A percentile compares a stretch with the other conserved stretches of the same genome.
These are phyloP conservation scores for Opisthograptis luteolata DNA, from an alignment of 2,888 invertebrate genomes.

Conservation along the genomic window DNA sequence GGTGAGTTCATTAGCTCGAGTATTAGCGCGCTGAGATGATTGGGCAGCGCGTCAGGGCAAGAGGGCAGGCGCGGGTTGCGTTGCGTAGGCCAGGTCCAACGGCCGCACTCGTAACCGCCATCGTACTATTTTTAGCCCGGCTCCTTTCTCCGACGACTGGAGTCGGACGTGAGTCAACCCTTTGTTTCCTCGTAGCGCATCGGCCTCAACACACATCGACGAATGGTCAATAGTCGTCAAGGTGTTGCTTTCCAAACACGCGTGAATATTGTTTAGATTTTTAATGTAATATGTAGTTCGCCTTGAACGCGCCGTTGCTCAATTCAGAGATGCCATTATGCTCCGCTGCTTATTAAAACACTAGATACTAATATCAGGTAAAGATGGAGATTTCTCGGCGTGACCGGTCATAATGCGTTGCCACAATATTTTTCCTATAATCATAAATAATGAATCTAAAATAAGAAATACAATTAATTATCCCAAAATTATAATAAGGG, in stretches of 20 bases:
- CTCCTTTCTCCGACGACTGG: slow-evolving; percentile 70
- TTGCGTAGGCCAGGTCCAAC: slow-evolving; percentile 70
- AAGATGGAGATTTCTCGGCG: slow-evolving; percentile 53
- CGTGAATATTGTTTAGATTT: slow-evolving; percentile 68
- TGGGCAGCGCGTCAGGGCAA: slow-evolving; percentile 47
- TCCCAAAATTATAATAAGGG: not conserved
- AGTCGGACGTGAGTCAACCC: slow-evolving; percentile 78
- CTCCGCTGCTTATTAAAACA: slow-evolving; percentile 54
- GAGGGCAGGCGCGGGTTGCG: slow-evolving; percentile 58
- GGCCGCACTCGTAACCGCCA: slow-evolving; percentile 65
- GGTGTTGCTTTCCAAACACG: slow-evolving; percentile 67
- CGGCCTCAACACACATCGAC: slow-evolving; percentile 46
- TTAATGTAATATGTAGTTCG: slow-evolving; percentile 70
- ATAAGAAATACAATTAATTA: slow-evolving; percentile 28
- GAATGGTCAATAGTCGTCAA: slow-evolving; percentile 54
- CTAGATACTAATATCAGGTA: slow-evolving; percentile 60
- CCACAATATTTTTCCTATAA: slow-evolving; percentile 50
- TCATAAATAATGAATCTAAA: slow-evolving; percentile 46
- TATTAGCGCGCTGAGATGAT: slow-evolving; percentile 41
- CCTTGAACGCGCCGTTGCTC: slow-evolving; percentile 71
- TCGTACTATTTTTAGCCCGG: slow-evolving; percentile 71
- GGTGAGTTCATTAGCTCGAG: slow-evolving; percentile 32
- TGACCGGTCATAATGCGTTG: slow-evolving; percentile 45
- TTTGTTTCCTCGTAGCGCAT: slow-evolving; percentile 67
- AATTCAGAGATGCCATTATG: slow-evolving; percentile 69